Evolutionary conservation across 2,888 invertebrate genomes (phyloP), one percentile per base, ranked within the genome.

Genomic region (Tinea pellionella): DNA sequence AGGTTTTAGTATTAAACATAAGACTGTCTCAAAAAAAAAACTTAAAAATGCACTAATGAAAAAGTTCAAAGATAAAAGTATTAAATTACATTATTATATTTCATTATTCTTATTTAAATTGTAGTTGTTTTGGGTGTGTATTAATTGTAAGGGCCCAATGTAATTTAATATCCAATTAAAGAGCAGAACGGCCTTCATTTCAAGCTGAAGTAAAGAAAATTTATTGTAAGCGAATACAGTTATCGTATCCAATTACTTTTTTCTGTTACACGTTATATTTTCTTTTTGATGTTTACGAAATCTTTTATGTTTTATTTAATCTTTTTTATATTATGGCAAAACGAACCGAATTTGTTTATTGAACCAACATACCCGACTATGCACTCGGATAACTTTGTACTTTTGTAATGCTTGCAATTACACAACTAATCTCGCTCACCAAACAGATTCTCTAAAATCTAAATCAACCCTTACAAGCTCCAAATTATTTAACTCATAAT

Each of bases 401-500:
- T 16, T 15, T n/a, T 16, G 13, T 15, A 47, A 15, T 15, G 47
- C 47, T 47, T 47, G 47, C 13, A 47, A 47, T 47, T 47, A 47
- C n/a, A 16, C 47, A 15, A 47, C 47, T 47, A 47, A 47, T 47
- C 47, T 47, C 15, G 9, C 2, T n/a, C 16, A 47, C 47, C 6
- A 47, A 37, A n/a, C 37, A 37, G 37, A 47, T 47, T 15, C 16
- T 47, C 16, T 9, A 47, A 16, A 47, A 2, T 47, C 16, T 9
- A 47, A 16, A 47, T 13, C 47, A 47, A 37, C 37, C 47, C 15
- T 47, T 47, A 16, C 47, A 47, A 18, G 24, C 2, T 53, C 8
- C 24, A 53, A 24, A 53, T 53, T 53, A 53, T 24, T 53, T 53
- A 53, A 53, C 53, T 24, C 24, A 53, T 53, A 18, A 53, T 24